These are phyloP conservation scores for Tachysurus fulvidraco DNA, from an alignment of 2,113 vertebrate species.

Conservation along the genomic window DNA sequence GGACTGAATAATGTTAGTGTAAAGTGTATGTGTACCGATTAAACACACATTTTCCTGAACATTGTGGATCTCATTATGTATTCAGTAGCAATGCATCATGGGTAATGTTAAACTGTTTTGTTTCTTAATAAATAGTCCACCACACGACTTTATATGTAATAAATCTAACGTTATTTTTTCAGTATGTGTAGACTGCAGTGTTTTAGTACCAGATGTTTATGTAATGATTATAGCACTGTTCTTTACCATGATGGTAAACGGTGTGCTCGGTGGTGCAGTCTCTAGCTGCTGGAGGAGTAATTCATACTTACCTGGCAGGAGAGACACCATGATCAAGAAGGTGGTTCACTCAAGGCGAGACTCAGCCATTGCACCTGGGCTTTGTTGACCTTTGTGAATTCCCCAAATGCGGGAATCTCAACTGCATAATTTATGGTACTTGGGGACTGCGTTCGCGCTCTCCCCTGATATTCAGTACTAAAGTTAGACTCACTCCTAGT, in stretches of 20 bases:
- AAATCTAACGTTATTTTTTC: not conserved
- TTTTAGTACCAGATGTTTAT: not conserved
- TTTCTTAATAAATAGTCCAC: not conserved
- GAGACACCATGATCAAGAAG: constrained; percentile 4
- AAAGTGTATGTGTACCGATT: not conserved
- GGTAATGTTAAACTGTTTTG: not conserved
- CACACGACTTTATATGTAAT: not conserved
- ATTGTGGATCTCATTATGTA: not conserved
- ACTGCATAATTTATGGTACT: too few species aligned
- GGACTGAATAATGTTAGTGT: not conserved
- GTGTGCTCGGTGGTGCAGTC: not conserved
- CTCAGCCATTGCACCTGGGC: too few species aligned
- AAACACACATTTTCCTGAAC: not conserved
- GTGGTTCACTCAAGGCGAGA: not conserved
- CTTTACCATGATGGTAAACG: not conserved
- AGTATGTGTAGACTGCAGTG: not conserved
- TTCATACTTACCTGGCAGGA: not conserved
- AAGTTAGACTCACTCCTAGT: too few species aligned
- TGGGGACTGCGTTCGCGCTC: too few species aligned
- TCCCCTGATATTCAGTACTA: too few species aligned
- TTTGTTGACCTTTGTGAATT: too few species aligned
- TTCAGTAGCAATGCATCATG: not conserved
- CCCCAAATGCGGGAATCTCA: too few species aligned
- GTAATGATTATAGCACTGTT: not conserved
- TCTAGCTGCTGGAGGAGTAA: fast-evolving